phyloP scores from a whole-genome alignment of 2,888 invertebrate genomes.

The Subacronicta megacephala region DNA sequence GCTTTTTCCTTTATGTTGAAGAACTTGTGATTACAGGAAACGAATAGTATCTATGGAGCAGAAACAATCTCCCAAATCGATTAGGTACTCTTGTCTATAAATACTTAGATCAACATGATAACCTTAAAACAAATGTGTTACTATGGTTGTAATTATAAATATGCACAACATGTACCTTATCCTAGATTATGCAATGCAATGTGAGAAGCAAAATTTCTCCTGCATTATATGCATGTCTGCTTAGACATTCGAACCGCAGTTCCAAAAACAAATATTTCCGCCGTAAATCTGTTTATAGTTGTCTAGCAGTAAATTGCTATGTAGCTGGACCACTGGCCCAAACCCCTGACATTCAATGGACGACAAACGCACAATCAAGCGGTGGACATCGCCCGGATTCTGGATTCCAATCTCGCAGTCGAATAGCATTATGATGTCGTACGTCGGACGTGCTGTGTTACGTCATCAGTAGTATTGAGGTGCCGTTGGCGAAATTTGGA shows the following conservation, averaged over 20 bases:
- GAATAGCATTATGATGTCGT: slow-evolving; percentile 52
- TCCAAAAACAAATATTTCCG: slow-evolving; percentile 26
- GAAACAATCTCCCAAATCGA: too few relatives aligned
- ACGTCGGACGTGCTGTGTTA: slow-evolving; percentile 17
- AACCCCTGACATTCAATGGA: slow-evolving; percentile 59
- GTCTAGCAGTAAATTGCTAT: slow-evolving; percentile 47
- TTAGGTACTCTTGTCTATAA: too few relatives aligned
- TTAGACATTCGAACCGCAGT: slow-evolving; percentile 16
- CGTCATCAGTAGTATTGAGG: slow-evolving; percentile 22
- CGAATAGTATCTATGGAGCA: too few relatives aligned
- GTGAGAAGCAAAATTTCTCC: background rate
- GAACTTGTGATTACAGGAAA: too few relatives aligned
- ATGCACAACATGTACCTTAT: background rate
- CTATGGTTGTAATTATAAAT: too few relatives aligned
- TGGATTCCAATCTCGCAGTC: slow-evolving; percentile 67
- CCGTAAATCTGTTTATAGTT: slow-evolving; percentile 38
- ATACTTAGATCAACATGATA: too few relatives aligned
- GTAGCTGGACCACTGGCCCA: slow-evolving; percentile 29
- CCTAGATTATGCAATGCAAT: background rate
- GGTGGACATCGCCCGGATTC: slow-evolving; percentile 54
- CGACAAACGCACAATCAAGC: slow-evolving; percentile 65
- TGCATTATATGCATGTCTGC: background rate
- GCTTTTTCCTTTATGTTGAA: too few relatives aligned
- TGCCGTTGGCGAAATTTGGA: background rate
- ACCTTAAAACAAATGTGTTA: too few relatives aligned